Base-by-base conservation (phyloP, 2,888 invertebrate species). In the Anaspis maculata region DNA sequence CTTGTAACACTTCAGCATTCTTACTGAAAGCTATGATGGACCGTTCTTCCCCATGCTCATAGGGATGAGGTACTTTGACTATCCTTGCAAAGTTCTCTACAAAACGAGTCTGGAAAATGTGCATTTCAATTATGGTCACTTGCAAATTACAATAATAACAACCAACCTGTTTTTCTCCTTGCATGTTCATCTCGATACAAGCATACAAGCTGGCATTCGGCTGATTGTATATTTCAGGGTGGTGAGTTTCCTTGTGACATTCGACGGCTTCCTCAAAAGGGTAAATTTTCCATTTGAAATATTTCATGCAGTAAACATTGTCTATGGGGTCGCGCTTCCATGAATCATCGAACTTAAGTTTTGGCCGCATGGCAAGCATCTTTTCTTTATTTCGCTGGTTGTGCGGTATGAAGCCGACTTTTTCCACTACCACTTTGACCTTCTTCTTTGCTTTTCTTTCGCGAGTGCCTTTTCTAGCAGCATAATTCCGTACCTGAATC, bases 381-480 rank as follows among this genome's bases (percentile, higher is more conserved):
- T 67, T 58, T 34, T 62, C 69, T 40, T 72, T 74, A 25, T 74
- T 69, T 41, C 79, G 69, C 51, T 74, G 73, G 48, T 79, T 80
- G 50, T 81, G 80, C 0, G 84, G 83, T 33, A 83, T 75, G 47
- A 82, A 83, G 25, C 77, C 83, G 32, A 81, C 69, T 70, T 87
- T 87, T 9, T 15, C 27, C 42, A 80, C 74, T 6, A 80, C 73
- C 59, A 81, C 83, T 16, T 76, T 84, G 15, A 83, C 79, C 67
- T 84, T 86, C 7, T 55, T 78, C 33, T 83, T 83, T 30, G 74
- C 74, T 15, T 78, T 79, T 49, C 77, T 80, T 29, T 83, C 85
- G 44, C 88, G 74, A 2, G 87, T 88, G 30, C 88, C 86, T 64
- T 83, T 88, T 41, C 89, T 74, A 1, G 88, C 88, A 3, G 87